Percentiles rank a stretch among this genome's conserved stretches.
phyloP scores from a whole-genome alignment of 2,888 invertebrate genomes.

The Disparrhopalites patrizii region DNA sequence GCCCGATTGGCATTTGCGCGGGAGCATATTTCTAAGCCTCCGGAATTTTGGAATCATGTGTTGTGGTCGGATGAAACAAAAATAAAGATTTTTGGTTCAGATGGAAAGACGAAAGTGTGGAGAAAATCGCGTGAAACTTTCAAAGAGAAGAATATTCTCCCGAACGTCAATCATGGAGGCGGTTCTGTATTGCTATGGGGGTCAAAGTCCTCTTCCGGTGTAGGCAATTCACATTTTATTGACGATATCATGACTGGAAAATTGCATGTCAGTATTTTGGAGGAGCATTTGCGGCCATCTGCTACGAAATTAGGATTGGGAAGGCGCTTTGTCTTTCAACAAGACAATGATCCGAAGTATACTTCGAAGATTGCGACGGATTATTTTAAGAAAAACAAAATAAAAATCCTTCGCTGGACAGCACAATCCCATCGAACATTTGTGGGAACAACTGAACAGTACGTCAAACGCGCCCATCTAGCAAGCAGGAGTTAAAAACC shows the following conservation, averaged over 20 bases:
- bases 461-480: too few relatives aligned
- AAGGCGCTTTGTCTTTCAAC: conserved; percentile 20
- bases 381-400: conserved; percentile 21
- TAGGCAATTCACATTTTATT: not conserved
- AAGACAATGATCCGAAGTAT: conserved; percentile 31
- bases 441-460: conserved; percentile 25
- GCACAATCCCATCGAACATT: conserved; percentile 30
- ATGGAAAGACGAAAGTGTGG: not conserved
- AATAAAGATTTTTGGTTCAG: not conserved
- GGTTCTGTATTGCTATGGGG: not conserved
- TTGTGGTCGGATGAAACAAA: not conserved
- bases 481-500: not conserved
- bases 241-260: conserved; percentile 19
- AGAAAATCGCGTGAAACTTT: not conserved
- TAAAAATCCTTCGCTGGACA: conserved; percentile 21
- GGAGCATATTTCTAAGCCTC: not conserved
- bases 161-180: conserved; percentile 14
- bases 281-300: conserved; percentile 9
- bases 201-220: not conserved
- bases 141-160: not conserved
- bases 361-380: not conserved
- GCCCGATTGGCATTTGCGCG: too few relatives aligned
- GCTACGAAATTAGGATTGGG: conserved; percentile 15
- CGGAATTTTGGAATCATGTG: not conserved
- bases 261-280: conserved; percentile 12